Base-by-base conservation (phyloP, 2,797 vertebrate species). In the Pelobates cultripes region DNA sequence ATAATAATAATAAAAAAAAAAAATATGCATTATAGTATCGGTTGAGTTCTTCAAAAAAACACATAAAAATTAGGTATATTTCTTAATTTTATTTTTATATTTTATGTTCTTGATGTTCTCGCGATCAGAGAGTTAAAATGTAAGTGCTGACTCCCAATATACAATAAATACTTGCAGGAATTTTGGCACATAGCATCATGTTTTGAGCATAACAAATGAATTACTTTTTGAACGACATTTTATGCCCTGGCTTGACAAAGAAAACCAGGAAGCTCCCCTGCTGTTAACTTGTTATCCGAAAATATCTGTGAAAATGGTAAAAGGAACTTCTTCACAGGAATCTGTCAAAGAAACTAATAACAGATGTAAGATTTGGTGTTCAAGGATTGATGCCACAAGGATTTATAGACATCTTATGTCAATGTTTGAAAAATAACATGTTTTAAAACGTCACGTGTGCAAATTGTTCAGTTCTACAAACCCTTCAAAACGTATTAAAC, bases 281-380 rank as follows among this genome's bases (percentile, higher is more conserved):
- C 82, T 83, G 82, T 70, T 79, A 75, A 79, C 72, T 79, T 83
- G 82, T 83, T 79, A 83, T 79, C 66, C 55, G 70, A 83, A 83
- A 83, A 83, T 83, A 83, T 83, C 82, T 75, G 82, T 79, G 82
- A 83, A 83, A 83, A 72, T 83, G 82, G 82, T 83, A 83, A 83
- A 73, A 78, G 77, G 82, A 83, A 83, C 82, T 71, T 83, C 82
- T 83, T 83, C 82, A 83, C 82, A 83, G 77, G 73, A 75, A 83
- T 43, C 77, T 83, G 82, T 83, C 82, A 83, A 75, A 79, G 66
- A 79, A 83, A 83, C 82, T 75, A 83, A 78, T 75, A 83, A 83
- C 82, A 83, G 82, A 83, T 83, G 82, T 75, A 79, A 43, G 43
- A 75, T 78, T 74, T 69, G 69, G 72, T 66, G 53, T 79, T 83